Conservation (phyloP, 2,113 vertebrate genomes). For the Apus apus region DNA sequence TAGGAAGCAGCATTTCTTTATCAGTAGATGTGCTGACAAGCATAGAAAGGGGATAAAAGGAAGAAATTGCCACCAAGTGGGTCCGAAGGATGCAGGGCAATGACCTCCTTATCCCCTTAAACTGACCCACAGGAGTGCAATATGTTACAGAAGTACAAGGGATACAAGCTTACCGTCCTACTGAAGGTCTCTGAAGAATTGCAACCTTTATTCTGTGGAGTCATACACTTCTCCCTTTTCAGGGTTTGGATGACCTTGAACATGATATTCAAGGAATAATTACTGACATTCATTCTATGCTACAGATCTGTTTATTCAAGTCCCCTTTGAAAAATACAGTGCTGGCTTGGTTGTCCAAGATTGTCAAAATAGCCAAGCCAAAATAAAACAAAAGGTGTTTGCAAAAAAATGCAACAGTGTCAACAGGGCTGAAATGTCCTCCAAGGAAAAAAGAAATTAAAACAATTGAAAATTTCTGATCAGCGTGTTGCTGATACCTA, state of each 20-base stretch:
- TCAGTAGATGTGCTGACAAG: neutral
- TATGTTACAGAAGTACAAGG: neutral
- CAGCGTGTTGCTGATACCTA: accelerated
- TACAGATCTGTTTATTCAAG: neutral
- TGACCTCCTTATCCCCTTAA: neutral
- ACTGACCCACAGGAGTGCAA: neutral
- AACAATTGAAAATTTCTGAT: neutral
- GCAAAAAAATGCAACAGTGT: accelerated
- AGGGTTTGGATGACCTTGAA: neutral
- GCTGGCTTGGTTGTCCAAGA: neutral
- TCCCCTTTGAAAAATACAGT: neutral
- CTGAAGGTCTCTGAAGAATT: neutral
- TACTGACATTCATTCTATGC: neutral
- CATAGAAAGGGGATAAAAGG: neutral
- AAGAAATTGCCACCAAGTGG: neutral
- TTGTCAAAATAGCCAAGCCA: neutral
- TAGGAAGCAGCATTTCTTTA: neutral
- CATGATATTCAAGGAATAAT: neutral
- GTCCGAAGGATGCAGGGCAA: neutral
- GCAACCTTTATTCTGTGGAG: neutral
- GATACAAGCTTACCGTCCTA: neutral
- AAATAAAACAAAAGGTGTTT: neutral
- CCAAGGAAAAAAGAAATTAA: neutral
- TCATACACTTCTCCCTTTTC: neutral
- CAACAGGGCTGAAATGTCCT: neutral